These are phyloP conservation scores for Bubo scandiacus DNA, from an alignment of 2,113 vertebrate genomes.

Conservation along the genomic window DNA sequence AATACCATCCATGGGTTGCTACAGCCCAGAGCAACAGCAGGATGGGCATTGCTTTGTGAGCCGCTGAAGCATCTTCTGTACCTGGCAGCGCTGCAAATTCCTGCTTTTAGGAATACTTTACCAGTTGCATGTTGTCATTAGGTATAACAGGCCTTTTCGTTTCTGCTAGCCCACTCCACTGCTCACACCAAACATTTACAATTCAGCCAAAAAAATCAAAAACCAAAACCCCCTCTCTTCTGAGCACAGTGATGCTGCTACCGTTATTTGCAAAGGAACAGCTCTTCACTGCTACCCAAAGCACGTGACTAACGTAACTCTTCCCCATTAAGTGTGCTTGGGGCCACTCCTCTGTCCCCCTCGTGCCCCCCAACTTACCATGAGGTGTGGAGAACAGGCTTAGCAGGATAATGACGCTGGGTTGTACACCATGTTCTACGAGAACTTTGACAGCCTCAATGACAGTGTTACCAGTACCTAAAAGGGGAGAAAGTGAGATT, in stretches of 20 bases:
- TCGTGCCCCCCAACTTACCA: conserved; percentile 68
- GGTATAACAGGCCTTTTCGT: no score
- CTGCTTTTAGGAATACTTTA: not conserved
- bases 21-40: not conserved
- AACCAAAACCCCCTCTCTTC: not conserved
- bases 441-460: conserved; percentile 95
- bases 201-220: fast-evolving
- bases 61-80: fast-evolving
- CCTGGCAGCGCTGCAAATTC: not conserved
- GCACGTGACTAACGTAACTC: fast-evolving
- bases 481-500: not conserved
- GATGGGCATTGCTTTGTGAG: not conserved
- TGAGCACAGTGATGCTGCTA: fast-evolving
- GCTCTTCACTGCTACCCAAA: not conserved
- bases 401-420: conserved; percentile 88
- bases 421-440: conserved; percentile 90
- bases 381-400: conserved; percentile 95
- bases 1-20: fast-evolving
- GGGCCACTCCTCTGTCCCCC: not conserved
- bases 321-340: not conserved
- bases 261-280: not conserved
- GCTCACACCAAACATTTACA: not conserved
- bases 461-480: conserved; percentile 94
- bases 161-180: not conserved
- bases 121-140: not conserved